These are phyloP conservation scores for Oceanodroma tethys DNA, from an alignment of 2,113 vertebrate species.

Conservation along the genomic window DNA sequence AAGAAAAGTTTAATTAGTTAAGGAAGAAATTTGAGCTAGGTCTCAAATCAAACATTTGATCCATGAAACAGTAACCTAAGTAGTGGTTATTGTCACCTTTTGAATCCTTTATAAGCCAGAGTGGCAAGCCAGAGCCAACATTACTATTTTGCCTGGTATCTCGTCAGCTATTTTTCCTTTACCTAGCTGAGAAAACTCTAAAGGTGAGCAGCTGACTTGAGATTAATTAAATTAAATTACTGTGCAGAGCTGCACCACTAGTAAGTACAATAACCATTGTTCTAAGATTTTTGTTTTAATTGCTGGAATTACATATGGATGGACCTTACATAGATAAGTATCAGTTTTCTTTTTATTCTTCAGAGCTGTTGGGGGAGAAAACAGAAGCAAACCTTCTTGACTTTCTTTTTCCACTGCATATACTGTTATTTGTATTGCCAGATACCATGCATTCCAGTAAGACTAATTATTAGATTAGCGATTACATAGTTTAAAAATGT, in stretches of 20 bases:
- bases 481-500: neutral
- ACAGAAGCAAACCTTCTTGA: neutral
- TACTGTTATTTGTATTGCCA: neutral
- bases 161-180: slow-evolving; percentile 58
- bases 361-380: neutral
- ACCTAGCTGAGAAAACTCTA: slow-evolving; percentile 59
- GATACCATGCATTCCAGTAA: neutral
- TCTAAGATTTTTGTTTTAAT: neutral
- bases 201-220: slow-evolving; percentile 59
- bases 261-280: neutral
- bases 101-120: slow-evolving; percentile 84
- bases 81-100: slow-evolving; percentile 82
- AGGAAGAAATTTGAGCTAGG: slow-evolving; percentile 83
- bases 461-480: neutral
- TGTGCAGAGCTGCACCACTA: neutral
- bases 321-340: neutral
- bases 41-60: slow-evolving; percentile 82
- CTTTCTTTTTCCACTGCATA: neutral
- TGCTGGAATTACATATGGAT: neutral
- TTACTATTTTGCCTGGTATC: slow-evolving; percentile 30
- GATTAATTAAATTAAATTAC: slow-evolving; percentile 1
- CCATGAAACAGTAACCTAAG: slow-evolving; percentile 86
- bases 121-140: slow-evolving; percentile 12
- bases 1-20: slow-evolving; percentile 84
- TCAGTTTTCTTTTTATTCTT: neutral